Percentiles rank a stretch among this genome's conserved stretches.
Conservation (phyloP, 2,113 vertebrate species). For the Trinectes maculatus region DNA sequence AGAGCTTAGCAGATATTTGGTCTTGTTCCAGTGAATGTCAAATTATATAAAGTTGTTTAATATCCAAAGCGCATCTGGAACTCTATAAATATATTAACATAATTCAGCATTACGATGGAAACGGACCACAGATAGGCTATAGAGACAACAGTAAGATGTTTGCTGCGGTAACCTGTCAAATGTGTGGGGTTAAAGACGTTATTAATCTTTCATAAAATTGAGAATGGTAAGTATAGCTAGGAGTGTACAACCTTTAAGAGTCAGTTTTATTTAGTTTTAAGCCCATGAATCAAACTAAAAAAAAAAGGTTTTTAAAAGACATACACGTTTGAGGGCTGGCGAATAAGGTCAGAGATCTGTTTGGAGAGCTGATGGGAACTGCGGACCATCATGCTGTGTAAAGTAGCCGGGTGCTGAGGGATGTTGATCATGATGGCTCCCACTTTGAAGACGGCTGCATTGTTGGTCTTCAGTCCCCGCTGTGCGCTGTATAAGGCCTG, state of each 20-base stretch:
- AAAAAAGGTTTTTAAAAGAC: slow-evolving; percentile 43
- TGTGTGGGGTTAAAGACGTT: neutral
- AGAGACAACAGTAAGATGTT: neutral
- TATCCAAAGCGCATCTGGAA: slow-evolving; percentile 37
- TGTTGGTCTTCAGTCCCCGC: slow-evolving; percentile 93
- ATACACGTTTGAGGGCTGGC: slow-evolving; percentile 91
- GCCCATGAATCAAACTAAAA: neutral
- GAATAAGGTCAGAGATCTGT: slow-evolving; percentile 98
- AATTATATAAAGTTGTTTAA: slow-evolving; percentile 30
- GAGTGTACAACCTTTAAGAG: neutral
- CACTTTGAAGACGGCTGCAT: slow-evolving; percentile 94
- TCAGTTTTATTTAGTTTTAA: neutral
- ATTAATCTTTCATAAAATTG: neutral
- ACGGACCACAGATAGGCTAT: slow-evolving; percentile 20
- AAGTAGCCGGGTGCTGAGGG: slow-evolving; percentile 95
- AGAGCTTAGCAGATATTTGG: slow-evolving; percentile 22
- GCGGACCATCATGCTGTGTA: slow-evolving; percentile 99
- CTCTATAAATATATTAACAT: slow-evolving; percentile 61
- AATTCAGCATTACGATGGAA: slow-evolving; percentile 49
- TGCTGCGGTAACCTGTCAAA: slow-evolving; percentile 7
- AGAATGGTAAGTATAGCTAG: neutral
- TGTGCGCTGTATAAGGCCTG: slow-evolving; percentile 98
- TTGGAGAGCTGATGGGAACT: slow-evolving; percentile 99
- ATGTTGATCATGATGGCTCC: slow-evolving; percentile 98
- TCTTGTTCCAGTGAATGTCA: slow-evolving; percentile 24